Base-by-base conservation (phyloP, 1,140 invertebrate genomes). In the Mactra quadrangularis region DNA sequence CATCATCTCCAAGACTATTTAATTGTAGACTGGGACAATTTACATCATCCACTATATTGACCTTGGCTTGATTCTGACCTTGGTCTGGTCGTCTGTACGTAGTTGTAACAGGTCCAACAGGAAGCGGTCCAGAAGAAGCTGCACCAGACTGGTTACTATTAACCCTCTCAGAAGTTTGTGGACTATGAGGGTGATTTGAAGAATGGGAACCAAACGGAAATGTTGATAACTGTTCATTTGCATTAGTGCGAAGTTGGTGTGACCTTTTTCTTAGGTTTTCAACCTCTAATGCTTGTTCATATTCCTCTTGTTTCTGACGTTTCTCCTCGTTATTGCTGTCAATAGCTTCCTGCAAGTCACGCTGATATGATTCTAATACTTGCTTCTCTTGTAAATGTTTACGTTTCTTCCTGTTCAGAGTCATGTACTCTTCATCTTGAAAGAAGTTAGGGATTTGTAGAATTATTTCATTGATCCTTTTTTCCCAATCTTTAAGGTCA, bases 381-480 rank as follows among this genome's bases (percentile, higher is more conserved):
- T 35, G 38, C 22, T 53, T 66, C 55, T 75, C 70, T 45, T 75
- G 55, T 19, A 82, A 45, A 60, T 74, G 79, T 17, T 66, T 71
- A 35, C 79, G 64, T 45, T 82, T 82, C 31, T 62, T 59, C 25
- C 50, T 64, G 11, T n/a, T 64, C n/a, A 74, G 31, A n/a, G 22
- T 60, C 15, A 22, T 60, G 38, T 74, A 82, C 22, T 82, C 59
- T 29, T 62, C 41, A 66, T 82, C 70, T 33, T 74, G 41, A 60
- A 74, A 82, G 45, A 82, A 82, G n/a, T 82, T 55, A 3, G 79
- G 71, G 45, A 64, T 74, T 29, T 82, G 50, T 27, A 74, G 33
- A 41, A 82, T 82, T 3, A 82, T 62, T 15, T 60, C 59, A 75
- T 82, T 75, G 3, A 82, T 72, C 29, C 50, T 64, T 38, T 74